Evolutionary conservation across 2,888 invertebrate genomes (phyloP).

Genomic region (Sturmia bella): DNA sequence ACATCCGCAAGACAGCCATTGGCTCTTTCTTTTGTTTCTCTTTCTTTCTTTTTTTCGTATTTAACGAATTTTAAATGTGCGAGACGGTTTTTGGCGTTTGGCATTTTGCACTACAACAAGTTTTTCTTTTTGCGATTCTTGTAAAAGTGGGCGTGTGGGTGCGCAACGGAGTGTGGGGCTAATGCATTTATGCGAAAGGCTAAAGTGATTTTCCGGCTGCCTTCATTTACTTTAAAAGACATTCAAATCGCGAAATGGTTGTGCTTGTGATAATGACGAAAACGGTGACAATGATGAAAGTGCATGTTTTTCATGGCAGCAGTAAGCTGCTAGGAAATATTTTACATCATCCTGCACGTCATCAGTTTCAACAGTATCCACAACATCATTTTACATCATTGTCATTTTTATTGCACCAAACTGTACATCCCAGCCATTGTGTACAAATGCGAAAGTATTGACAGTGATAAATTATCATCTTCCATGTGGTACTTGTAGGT

Average conservation of each 20-base stretch:
- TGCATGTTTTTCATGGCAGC: conserved; percentile 52
- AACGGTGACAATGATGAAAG: conserved; percentile 32
- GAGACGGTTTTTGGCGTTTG: conserved; percentile 11
- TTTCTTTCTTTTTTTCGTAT: not conserved
- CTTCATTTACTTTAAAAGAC: conserved; percentile 61
- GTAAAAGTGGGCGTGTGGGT: conserved; percentile 10
- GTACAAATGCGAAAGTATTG: conserved; percentile 19
- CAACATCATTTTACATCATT: conserved; percentile 49
- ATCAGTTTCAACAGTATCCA: conserved; percentile 43
- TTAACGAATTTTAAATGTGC: not conserved
- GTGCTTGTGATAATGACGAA: conserved; percentile 32
- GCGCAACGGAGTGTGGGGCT: conserved; percentile 44
- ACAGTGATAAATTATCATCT: conserved; percentile 70
- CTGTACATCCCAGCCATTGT: conserved; percentile 13
- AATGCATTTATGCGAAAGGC: conserved; percentile 67
- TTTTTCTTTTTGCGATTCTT: conserved; percentile 16
- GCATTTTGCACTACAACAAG: conserved; percentile 56
- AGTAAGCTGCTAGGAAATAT: conserved; percentile 27
- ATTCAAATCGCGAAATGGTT: conserved; percentile 56
- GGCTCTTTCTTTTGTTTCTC: conserved; percentile 26
- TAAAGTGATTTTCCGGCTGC: conserved; percentile 69
- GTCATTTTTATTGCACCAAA: conserved; percentile 30
- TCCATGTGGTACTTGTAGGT: conserved; percentile 47
- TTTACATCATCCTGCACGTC: conserved; percentile 31
- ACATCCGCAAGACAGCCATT: conserved; percentile 62